Percentiles rank a stretch among this genome's conserved stretches.
Conservation (phyloP, 2,797 vertebrate species). For the Mus spretus region DNA sequence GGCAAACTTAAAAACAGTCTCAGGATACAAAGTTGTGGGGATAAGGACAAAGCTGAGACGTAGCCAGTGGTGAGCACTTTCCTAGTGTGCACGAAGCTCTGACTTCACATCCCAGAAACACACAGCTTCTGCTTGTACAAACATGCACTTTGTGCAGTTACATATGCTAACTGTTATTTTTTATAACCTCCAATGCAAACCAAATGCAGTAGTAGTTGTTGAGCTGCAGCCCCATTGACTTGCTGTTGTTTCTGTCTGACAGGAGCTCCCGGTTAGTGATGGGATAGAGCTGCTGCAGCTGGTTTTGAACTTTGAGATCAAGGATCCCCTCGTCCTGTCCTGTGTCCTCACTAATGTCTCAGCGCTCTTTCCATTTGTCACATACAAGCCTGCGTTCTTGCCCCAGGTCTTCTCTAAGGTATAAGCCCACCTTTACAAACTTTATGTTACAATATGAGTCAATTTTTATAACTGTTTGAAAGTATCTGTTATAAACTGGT, state of each 20-base stretch:
- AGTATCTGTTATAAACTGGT: conserved; percentile 29
- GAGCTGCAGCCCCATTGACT: background rate
- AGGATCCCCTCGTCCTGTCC: conserved; percentile 97
- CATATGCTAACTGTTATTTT: background rate
- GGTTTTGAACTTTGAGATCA: conserved; percentile 94
- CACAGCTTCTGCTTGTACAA: background rate
- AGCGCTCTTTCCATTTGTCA: conserved; percentile 95
- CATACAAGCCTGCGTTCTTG: conserved; percentile 92
- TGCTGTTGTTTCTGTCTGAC: conserved; percentile 40
- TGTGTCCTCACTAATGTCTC: conserved; percentile 97
- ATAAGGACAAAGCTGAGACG: too few species aligned
- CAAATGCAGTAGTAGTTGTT: background rate
- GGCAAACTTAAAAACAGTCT: background rate
- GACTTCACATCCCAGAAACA: background rate
- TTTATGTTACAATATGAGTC: conserved; percentile 49
- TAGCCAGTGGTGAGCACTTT: background rate
- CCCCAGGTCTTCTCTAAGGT: conserved; percentile 96
- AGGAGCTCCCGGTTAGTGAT: conserved; percentile 94
- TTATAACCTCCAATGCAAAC: background rate
- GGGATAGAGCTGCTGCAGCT: conserved; percentile 95
- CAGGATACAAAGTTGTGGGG: background rate
- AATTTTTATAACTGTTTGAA: conserved; percentile 33
- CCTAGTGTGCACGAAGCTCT: background rate
- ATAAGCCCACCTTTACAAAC: conserved; percentile 39
- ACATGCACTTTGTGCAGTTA: background rate